Evolutionary conservation across 2,113 vertebrate genomes (phyloP).

Genomic region (Hemibates koningsi): DNA sequence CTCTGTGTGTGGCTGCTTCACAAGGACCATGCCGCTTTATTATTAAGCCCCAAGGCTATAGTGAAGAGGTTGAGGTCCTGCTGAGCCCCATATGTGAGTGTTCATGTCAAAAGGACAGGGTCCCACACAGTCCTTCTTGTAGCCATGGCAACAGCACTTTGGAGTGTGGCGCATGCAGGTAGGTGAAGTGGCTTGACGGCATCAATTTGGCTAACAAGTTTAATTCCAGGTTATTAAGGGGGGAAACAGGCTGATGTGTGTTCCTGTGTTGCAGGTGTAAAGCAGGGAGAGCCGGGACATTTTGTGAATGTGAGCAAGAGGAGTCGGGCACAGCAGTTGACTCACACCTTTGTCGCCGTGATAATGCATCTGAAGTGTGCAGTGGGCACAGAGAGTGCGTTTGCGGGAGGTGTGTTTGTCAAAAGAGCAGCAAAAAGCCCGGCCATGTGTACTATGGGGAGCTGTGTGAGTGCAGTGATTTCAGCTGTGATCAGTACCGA

Average conservation of each 20-base stretch:
- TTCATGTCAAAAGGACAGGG: conserved; percentile 25
- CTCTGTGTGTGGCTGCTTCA: neutral
- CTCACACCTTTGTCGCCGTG: neutral
- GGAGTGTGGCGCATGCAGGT: neutral
- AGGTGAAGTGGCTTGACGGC: neutral
- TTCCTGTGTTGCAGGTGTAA: neutral
- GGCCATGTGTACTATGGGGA: neutral
- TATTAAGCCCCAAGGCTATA: conserved; percentile 7
- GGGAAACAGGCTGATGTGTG: neutral
- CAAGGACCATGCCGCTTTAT: neutral
- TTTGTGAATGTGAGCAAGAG: neutral
- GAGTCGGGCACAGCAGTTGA: neutral
- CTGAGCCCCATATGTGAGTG: conserved; percentile 4
- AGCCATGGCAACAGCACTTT: conserved; percentile 35
- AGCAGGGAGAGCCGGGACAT: neutral
- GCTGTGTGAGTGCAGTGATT: neutral
- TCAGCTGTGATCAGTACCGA: neutral
- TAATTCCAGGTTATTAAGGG: neutral
- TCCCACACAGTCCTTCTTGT: conserved; percentile 1
- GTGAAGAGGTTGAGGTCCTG: conserved; percentile 15
- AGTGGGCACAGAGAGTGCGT: neutral
- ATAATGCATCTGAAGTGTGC: neutral
- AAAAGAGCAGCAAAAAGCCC: neutral
- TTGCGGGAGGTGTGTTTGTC: neutral
- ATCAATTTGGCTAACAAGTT: neutral